A percentile compares a stretch with the other conserved stretches of the same genome.
phyloP scores from a whole-genome alignment of 2,888 invertebrate genomes.

The Chloroclystis v-ata region DNA sequence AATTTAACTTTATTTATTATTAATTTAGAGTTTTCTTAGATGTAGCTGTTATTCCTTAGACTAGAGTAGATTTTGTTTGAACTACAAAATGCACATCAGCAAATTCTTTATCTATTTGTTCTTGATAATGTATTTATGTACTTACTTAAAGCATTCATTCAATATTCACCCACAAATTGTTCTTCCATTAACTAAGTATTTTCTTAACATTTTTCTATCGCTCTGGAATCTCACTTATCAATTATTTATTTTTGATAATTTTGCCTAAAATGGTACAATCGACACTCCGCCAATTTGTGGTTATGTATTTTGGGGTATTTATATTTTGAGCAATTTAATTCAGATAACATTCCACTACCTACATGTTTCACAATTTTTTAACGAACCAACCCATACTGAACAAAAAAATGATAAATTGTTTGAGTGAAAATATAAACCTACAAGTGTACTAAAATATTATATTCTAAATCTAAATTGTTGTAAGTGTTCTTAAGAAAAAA shows the following conservation, averaged over 20 bases:
- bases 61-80: constrained; percentile 5
- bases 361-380: neutral
- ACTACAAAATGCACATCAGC: constrained; percentile 18
- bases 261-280: neutral
- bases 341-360: constrained; percentile 2
- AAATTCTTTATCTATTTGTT: neutral
- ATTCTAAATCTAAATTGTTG: constrained; percentile 68
- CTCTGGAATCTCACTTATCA: constrained; percentile 6
- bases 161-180: constrained; percentile 14
- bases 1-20: constrained; percentile 42
- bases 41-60: constrained; percentile 20
- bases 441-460: neutral
- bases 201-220: neutral
- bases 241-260: neutral
- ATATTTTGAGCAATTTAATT: neutral
- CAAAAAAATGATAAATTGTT: too few species aligned
- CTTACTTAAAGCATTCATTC: neutral
- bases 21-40: constrained; percentile 29
- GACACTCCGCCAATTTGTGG: too few species aligned
- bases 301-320: neutral
- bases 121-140: neutral
- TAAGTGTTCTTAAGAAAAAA: constrained; percentile 72
- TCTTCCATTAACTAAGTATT: constrained; percentile 27
- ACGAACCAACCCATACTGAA: too few species aligned
- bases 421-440: neutral